These are phyloP conservation scores for Suillia variegata DNA, from an alignment of 2,888 invertebrate species.

Conservation along the genomic window DNA sequence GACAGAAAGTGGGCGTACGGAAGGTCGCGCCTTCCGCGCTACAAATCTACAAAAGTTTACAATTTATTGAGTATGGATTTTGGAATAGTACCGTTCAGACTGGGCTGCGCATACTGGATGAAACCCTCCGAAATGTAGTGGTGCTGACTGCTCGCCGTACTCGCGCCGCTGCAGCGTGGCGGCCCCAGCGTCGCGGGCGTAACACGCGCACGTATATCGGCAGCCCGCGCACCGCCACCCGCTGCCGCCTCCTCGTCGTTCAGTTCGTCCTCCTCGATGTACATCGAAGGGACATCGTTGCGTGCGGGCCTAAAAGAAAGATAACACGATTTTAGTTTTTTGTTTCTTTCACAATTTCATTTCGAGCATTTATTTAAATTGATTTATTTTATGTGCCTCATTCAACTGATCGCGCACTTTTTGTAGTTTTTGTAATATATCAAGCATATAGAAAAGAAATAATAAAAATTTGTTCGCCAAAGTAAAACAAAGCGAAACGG, in stretches of 20 bases:
- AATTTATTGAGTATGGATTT: slow-evolving; percentile 59
- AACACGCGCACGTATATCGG: slow-evolving; percentile 49
- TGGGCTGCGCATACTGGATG: slow-evolving; percentile 62
- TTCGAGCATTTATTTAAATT: no score
- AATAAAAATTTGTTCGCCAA: no score
- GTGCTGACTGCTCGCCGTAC: slow-evolving; percentile 45
- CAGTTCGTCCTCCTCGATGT: slow-evolving; percentile 61
- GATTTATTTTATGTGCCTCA: no score
- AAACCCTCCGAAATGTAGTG: slow-evolving; percentile 62
- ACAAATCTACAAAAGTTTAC: slow-evolving; percentile 33
- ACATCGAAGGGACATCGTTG: slow-evolving; percentile 62
- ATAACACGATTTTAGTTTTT: background rate
- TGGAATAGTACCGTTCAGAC: slow-evolving; percentile 62
- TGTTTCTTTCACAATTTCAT: no score
- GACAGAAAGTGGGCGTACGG: no score
- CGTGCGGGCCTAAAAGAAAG: slow-evolving; percentile 54
- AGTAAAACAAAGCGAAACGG: no score
- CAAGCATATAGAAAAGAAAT: no score
- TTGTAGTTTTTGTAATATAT: no score
- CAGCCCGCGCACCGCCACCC: slow-evolving; percentile 50
- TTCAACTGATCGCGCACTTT: no score
- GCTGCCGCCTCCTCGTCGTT: slow-evolving; percentile 58
- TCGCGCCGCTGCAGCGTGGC: slow-evolving; percentile 36
- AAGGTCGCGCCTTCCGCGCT: no score
- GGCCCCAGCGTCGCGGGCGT: slow-evolving; percentile 38